phyloP scores from a whole-genome alignment of 2,797 vertebrate genomes.

The Lutra lutra region DNA sequence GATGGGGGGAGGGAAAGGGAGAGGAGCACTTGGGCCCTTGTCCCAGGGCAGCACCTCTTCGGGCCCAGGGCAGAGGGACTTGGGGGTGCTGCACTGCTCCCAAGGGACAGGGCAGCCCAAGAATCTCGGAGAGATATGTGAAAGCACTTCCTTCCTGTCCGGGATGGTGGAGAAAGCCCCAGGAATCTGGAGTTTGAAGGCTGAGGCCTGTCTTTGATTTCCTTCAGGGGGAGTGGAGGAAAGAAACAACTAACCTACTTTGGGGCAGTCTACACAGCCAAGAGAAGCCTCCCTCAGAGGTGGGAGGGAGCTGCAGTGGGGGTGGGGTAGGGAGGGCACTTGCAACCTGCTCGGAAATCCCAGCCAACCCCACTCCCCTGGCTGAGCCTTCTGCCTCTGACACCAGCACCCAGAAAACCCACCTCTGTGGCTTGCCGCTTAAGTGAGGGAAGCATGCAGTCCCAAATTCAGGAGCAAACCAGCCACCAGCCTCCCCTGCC shows the following conservation, averaged over 20 bases:
- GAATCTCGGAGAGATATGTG: background rate
- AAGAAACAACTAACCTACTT: constrained; percentile 73
- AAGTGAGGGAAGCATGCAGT: background rate
- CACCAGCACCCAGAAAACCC: constrained; percentile 20
- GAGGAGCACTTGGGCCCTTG: background rate
- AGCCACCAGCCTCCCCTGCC: background rate
- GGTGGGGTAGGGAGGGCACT: background rate
- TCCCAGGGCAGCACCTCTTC: constrained; percentile 31
- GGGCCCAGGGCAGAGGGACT: background rate
- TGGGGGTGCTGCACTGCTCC: background rate
- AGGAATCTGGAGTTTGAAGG: constrained; percentile 55
- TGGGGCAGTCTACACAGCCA: constrained; percentile 56
- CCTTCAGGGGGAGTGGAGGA: constrained; percentile 58
- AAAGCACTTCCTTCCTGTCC: constrained; percentile 44
- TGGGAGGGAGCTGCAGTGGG: background rate
- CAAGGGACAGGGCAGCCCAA: background rate
- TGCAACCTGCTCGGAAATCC: constrained; percentile 60
- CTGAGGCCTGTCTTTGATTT: constrained; percentile 77
- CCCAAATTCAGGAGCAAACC: background rate
- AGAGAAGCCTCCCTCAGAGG: constrained; percentile 47
- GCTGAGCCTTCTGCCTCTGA: constrained; percentile 8
- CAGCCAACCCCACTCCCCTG: constrained; percentile 2
- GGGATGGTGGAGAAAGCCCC: constrained; percentile 37
- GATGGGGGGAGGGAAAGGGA: constrained; percentile 58
- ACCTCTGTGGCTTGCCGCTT: background rate